These are phyloP conservation scores for Hemicordylus capensis DNA, from an alignment of 2,113 vertebrate genomes.

Conservation along the genomic window DNA sequence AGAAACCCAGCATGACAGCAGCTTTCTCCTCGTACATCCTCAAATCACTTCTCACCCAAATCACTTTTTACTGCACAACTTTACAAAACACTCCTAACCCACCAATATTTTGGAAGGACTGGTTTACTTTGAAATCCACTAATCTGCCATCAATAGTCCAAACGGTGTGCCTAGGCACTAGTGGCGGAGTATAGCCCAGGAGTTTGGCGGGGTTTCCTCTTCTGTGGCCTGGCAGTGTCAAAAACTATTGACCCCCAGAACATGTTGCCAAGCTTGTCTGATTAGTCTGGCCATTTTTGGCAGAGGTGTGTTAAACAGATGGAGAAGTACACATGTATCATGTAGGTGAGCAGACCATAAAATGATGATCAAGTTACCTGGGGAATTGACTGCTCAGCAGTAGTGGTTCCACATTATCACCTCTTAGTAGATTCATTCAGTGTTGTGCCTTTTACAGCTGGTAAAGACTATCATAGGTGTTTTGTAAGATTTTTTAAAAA, in stretches of 20 bases:
- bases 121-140: not conserved
- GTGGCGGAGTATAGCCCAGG: not conserved
- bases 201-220: not conserved
- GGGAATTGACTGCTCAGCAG: not conserved
- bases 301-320: slow-evolving; percentile 1
- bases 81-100: not conserved
- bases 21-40: too few species aligned
- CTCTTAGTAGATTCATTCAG: not conserved
- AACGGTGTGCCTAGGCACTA: not conserved
- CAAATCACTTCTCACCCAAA: not conserved
- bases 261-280: not conserved
- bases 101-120: not conserved
- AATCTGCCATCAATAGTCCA: not conserved
- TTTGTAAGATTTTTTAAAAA: not conserved
- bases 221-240: slow-evolving; percentile 20
- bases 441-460: not conserved
- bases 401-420: not conserved
- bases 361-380: not conserved
- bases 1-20: not conserved
- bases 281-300: slow-evolving; percentile 16
- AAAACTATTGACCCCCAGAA: not conserved
- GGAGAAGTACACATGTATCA: not conserved
- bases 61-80: not conserved
- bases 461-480: not conserved
- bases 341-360: slow-evolving; percentile 13